These are phyloP conservation scores for Chrysolina americana DNA, from an alignment of 2,888 invertebrate species.

Conservation along the genomic window DNA sequence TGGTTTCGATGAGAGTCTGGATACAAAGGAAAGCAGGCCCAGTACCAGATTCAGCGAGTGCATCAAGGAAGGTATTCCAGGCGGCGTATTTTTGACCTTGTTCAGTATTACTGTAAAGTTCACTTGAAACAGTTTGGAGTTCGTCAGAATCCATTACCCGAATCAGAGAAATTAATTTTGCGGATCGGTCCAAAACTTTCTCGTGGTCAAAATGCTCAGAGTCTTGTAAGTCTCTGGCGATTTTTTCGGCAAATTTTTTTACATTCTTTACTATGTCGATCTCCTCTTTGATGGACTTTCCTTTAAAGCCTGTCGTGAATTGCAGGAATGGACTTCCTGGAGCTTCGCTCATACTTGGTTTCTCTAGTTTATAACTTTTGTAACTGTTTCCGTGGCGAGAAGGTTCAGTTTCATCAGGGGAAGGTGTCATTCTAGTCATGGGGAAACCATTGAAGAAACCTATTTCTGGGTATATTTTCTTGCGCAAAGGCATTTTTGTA, in stretches of 20 bases:
- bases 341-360: conserved; percentile 63
- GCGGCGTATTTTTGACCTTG: conserved; percentile 66
- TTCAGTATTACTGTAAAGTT: conserved; percentile 69
- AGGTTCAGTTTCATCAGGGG: conserved; percentile 12
- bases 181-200: conserved; percentile 76
- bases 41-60: conserved; percentile 78
- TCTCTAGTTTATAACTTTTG: conserved; percentile 58
- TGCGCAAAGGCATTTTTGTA: conserved; percentile 30
- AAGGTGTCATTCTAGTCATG: conserved; percentile 32
- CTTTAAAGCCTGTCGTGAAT: conserved; percentile 70
- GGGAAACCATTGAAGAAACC: neutral
- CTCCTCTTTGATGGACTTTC: conserved; percentile 66
- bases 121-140: conserved; percentile 72
- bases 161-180: conserved; percentile 74
- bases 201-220: conserved; percentile 73
- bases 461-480: neutral
- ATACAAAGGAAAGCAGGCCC: conserved; percentile 77
- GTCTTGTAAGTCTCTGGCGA: conserved; percentile 75
- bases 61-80: conserved; percentile 79
- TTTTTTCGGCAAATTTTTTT: conserved; percentile 71
- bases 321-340: conserved; percentile 71
- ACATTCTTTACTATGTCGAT: conserved; percentile 59
- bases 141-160: conserved; percentile 77
- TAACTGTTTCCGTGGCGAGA: neutral
- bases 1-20: conserved; percentile 73